phyloP scores from a whole-genome alignment of 2,888 invertebrate genomes.

The Ophion slaviceki region DNA sequence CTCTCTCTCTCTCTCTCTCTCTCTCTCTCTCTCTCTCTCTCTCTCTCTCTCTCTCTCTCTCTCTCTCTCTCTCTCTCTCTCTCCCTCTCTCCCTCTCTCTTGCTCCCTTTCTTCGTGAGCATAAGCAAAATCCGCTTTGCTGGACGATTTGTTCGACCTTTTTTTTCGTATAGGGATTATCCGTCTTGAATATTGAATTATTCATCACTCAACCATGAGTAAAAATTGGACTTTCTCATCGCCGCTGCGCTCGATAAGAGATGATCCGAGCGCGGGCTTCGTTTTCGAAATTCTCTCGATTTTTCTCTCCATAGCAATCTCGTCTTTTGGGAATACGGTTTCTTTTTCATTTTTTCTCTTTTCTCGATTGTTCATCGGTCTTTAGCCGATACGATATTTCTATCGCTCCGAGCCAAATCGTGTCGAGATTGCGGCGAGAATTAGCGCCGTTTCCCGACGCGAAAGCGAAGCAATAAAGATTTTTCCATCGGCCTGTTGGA shows the following conservation, averaged over 20 bases:
- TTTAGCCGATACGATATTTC: background rate
- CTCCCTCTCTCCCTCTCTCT: conserved; percentile 50
- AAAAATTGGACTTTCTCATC: background rate
- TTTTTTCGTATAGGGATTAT: background rate
- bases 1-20: conserved; percentile 64
- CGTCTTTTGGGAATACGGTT: background rate
- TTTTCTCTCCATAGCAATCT: background rate
- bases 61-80: too few species aligned
- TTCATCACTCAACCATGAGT: background rate
- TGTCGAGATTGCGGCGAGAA: background rate
- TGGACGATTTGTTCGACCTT: background rate
- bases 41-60: too few species aligned
- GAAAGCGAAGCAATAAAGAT: background rate
- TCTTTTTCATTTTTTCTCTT: background rate
- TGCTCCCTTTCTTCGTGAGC: background rate
- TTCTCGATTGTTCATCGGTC: background rate
- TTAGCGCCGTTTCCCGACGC: background rate
- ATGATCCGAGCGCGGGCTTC: background rate
- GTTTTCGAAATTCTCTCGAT: background rate
- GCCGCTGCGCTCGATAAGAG: background rate
- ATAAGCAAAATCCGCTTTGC: background rate
- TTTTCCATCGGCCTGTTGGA: background rate
- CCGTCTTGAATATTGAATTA: background rate
- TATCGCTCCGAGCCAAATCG: background rate
- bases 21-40: conserved; percentile 59